Evolutionary conservation across 1,140 invertebrate genomes (phyloP), one percentile per base, ranked within the genome.

Genomic region (Drosophila nigromelanica): DNA sequence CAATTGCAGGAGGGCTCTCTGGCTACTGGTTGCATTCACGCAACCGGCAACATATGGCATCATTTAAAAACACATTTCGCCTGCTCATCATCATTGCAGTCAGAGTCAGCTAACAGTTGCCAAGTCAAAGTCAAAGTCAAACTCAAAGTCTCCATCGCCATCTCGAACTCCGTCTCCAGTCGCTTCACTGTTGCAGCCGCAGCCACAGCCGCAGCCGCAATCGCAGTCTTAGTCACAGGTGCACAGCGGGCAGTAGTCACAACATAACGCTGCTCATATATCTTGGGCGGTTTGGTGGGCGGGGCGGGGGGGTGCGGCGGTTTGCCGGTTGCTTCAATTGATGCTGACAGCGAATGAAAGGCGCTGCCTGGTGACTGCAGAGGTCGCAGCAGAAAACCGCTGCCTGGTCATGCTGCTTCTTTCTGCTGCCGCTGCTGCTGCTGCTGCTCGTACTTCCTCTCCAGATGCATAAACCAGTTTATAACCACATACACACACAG

Each of bases 301-400:
- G 14, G 45, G 0, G 37, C 27, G 45, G 24, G 35, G 4, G 30
- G 12, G 64, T 5, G 8, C 12, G 55, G 10, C 18, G 40, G 15
- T n/a, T 62, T 51, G 80, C 60, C 72, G 80, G 75, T 83, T 69
- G 83, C 51, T 85, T 78, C 79, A 89, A 89, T 89, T 89, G 83
- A 89, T 87, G 83, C 83, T 89, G 83, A 89, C 83, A 89, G 83
- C 83, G 73, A 89, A 89, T 89, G 85, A 89, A 89, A 89, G 83
- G 83, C 78, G 56, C 62, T 64, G 68, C 52, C 60, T 54, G 71
- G 35, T 40, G 15, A 21, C 51, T 45, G 51, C 59, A 51, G 72
- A 64, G 59, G 73, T 75, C 68, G 73, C 4, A 33, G 58, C 45
- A 52, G 10, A 42, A 43, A 61, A 54, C 62, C 52, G 60, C 61